Conservation (phyloP, 2,888 invertebrate species). For the Pemphredon lugubris region DNA sequence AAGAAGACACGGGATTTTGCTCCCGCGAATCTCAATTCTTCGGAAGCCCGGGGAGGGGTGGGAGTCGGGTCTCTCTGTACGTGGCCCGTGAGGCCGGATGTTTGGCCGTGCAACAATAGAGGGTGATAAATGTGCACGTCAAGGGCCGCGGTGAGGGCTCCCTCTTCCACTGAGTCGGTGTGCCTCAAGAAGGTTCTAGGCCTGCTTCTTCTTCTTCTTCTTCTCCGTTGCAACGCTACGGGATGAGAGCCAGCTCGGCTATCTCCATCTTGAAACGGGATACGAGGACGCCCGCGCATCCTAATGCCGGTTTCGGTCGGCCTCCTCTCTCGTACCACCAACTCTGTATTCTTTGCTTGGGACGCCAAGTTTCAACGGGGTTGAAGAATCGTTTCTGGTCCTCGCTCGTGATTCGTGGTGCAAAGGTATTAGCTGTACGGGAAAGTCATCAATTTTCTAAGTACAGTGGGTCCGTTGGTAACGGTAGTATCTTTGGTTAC, state of each 20-base stretch:
- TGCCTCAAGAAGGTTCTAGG: constrained; percentile 55
- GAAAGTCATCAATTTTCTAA: too few species aligned
- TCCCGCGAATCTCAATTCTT: constrained; percentile 72
- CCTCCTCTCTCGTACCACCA: constrained; percentile 31
- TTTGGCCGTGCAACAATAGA: constrained; percentile 75
- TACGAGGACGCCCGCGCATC: constrained; percentile 77
- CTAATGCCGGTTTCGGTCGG: constrained; percentile 73
- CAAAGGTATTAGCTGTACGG: too few species aligned
- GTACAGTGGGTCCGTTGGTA: too few species aligned
- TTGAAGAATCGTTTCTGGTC: too few species aligned
- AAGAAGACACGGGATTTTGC: constrained; percentile 31
- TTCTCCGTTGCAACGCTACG: constrained; percentile 53
- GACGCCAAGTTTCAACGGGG: too few species aligned
- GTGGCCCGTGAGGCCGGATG: constrained; percentile 74
- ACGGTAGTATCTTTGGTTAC: too few species aligned
- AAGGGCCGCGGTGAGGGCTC: constrained; percentile 65
- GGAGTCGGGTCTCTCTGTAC: constrained; percentile 39
- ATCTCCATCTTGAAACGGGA: constrained; percentile 80
- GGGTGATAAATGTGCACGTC: constrained; percentile 78
- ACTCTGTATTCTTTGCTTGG: constrained; percentile 37
- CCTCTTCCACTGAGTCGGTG: constrained; percentile 62
- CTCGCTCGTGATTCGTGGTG: too few species aligned
- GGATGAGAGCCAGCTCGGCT: constrained; percentile 61
- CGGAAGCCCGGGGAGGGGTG: constrained; percentile 24
- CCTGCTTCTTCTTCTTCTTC: too few species aligned